Evolutionary conservation across 2,888 invertebrate genomes (phyloP).

Genomic region (Eremobia ochroleuca): DNA sequence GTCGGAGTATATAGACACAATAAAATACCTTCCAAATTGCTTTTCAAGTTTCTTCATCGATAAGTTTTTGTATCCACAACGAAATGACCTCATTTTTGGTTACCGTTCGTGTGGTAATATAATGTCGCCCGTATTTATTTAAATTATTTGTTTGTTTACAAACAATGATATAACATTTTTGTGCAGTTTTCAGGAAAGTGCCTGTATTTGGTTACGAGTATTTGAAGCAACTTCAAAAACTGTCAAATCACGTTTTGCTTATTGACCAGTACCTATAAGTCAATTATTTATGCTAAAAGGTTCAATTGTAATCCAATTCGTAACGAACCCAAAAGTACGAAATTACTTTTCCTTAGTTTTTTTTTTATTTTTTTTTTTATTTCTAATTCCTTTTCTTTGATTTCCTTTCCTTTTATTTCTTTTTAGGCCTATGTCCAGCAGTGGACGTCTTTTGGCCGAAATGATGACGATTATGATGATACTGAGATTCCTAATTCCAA

Average conservation of each 20-base stretch:
- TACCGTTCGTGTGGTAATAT: slow-evolving; percentile 43
- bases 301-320: not conserved
- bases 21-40: slow-evolving; percentile 64
- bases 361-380: no score
- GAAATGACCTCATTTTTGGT: slow-evolving; percentile 55
- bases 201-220: not conserved
- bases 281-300: not conserved
- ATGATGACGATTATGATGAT: no score
- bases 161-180: not conserved
- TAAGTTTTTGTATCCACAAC: slow-evolving; percentile 63
- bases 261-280: not conserved
- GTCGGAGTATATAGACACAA: not conserved
- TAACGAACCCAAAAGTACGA: not conserved
- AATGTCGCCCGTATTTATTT: slow-evolving; percentile 36
- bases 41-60: slow-evolving; percentile 68
- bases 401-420: no score
- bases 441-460: no score
- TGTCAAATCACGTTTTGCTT: not conserved
- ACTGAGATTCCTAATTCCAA: no score
- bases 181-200: not conserved
- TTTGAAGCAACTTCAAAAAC: not conserved
- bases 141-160: slow-evolving; percentile 10
- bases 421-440: no score
- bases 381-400: no score
- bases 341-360: not conserved